phyloP scores from a whole-genome alignment of 2,797 vertebrate genomes.

The Sebastiscus tertius region DNA sequence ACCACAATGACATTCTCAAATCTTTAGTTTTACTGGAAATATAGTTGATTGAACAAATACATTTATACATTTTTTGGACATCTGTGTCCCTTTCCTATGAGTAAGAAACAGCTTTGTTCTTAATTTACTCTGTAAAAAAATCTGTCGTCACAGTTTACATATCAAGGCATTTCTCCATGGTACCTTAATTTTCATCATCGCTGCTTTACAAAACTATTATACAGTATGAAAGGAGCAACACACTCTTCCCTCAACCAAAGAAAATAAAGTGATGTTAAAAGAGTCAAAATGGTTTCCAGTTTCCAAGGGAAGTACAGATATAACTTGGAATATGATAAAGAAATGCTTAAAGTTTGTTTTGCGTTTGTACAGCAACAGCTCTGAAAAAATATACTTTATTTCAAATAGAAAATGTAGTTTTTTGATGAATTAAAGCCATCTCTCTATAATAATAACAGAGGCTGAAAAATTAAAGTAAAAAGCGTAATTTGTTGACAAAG shows the following conservation, averaged over 20 bases:
- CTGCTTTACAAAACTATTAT: slow-evolving; percentile 50
- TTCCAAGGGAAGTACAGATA: slow-evolving; percentile 11
- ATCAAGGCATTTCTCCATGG: slow-evolving; percentile 35
- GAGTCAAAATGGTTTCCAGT: slow-evolving; percentile 32
- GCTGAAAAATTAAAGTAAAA: background rate
- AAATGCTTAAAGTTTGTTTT: slow-evolving; percentile 10
- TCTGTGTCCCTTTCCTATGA: slow-evolving; percentile 66
- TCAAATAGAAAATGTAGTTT: slow-evolving; percentile 1
- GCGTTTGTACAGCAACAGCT: slow-evolving; percentile 36
- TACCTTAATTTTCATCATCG: slow-evolving; percentile 44
- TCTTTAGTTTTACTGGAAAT: slow-evolving; percentile 72
- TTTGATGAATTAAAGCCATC: background rate
- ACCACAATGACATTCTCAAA: slow-evolving; percentile 43
- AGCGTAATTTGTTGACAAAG: background rate
- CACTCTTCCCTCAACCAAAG: slow-evolving; percentile 16
- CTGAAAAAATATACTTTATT: slow-evolving; percentile 32
- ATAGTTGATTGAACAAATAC: slow-evolving; percentile 68
- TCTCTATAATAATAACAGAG: background rate
- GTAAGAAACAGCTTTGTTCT: slow-evolving; percentile 59
- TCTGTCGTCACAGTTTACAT: slow-evolving; percentile 41
- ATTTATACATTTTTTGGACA: slow-evolving; percentile 62
- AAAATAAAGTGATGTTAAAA: background rate
- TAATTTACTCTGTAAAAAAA: slow-evolving; percentile 68
- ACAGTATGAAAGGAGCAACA: slow-evolving; percentile 30
- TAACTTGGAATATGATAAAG: background rate